A percentile compares a stretch with the other conserved stretches of the same genome.
These are phyloP conservation scores for Trisateles emortualis DNA, from an alignment of 2,888 invertebrate species.

Conservation along the genomic window DNA sequence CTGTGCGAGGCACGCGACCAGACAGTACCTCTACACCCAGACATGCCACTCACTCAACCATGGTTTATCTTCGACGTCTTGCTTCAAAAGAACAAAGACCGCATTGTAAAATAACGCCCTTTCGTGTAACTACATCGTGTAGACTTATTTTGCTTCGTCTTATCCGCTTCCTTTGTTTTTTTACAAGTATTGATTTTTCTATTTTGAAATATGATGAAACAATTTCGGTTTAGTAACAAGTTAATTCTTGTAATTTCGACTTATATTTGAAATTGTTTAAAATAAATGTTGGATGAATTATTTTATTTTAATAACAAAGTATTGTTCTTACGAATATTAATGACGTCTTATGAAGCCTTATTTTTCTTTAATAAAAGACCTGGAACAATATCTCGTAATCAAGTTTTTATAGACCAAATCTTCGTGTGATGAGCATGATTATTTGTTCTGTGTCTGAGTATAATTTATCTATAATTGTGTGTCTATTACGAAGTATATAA, in stretches of 20 bases:
- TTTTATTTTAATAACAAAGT: not conserved
- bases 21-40: conserved; percentile 39
- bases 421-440: too few species aligned
- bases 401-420: too few species aligned
- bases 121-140: conserved; percentile 25
- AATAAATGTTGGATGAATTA: not conserved
- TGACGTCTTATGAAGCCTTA: too few species aligned
- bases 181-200: not conserved
- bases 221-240: not conserved
- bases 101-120: conserved; percentile 35
- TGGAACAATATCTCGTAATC: too few species aligned
- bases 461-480: too few species aligned
- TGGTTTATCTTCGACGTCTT: conserved; percentile 55
- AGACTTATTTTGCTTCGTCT: conserved; percentile 21
- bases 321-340: not conserved
- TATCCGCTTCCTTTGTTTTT: conserved; percentile 28
- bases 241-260: not conserved
- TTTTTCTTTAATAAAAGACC: too few species aligned
- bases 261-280: not conserved
- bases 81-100: conserved; percentile 53
- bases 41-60: conserved; percentile 60
- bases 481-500: too few species aligned
- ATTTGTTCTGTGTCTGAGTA: too few species aligned
- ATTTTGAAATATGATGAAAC: conserved; percentile 11
- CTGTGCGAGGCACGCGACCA: conserved; percentile 75